These are phyloP conservation scores for Acheta domesticus DNA, from an alignment of 2,888 invertebrate genomes.

Conservation along the genomic window DNA sequence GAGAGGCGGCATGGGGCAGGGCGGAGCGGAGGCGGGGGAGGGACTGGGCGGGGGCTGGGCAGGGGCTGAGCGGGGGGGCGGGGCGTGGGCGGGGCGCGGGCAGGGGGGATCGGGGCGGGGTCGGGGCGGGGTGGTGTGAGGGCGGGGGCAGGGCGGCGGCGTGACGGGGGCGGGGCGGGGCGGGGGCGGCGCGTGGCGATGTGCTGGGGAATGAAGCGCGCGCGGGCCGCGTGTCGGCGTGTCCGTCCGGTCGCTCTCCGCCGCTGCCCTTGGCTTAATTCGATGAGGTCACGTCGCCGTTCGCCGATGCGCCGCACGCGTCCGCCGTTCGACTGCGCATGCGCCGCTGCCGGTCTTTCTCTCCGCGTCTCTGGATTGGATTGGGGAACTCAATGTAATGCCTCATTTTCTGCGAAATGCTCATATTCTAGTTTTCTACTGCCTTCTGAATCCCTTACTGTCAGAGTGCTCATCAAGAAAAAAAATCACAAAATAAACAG, in stretches of 20 bases:
- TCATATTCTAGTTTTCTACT: not conserved
- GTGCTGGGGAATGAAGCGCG: not conserved
- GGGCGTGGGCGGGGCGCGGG: too few relatives aligned
- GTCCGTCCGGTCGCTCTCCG: not conserved
- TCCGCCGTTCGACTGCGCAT: not conserved
- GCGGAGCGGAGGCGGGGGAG: too few relatives aligned
- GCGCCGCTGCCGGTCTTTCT: too few relatives aligned
- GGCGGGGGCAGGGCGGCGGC: too few relatives aligned
- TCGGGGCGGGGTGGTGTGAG: not conserved
- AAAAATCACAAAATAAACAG: too few relatives aligned
- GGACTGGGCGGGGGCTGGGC: too few relatives aligned
- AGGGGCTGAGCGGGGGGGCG: too few relatives aligned
- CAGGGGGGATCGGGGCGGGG: too few relatives aligned
- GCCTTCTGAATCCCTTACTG: too few relatives aligned
- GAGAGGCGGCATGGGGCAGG: not conserved
- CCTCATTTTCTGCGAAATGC: not conserved
- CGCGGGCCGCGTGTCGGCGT: not conserved
- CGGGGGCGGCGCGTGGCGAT: not conserved
- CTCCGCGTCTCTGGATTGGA: not conserved
- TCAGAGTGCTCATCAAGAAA: too few relatives aligned
- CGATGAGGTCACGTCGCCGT: not conserved
- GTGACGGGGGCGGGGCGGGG: not conserved
- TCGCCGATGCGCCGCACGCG: not conserved
- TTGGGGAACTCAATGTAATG: not conserved
- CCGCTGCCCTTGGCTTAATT: not conserved